Percentiles rank a stretch among this genome's conserved stretches.
Conservation (phyloP, 2,113 vertebrate genomes). For the Pteruthius melanotis region DNA sequence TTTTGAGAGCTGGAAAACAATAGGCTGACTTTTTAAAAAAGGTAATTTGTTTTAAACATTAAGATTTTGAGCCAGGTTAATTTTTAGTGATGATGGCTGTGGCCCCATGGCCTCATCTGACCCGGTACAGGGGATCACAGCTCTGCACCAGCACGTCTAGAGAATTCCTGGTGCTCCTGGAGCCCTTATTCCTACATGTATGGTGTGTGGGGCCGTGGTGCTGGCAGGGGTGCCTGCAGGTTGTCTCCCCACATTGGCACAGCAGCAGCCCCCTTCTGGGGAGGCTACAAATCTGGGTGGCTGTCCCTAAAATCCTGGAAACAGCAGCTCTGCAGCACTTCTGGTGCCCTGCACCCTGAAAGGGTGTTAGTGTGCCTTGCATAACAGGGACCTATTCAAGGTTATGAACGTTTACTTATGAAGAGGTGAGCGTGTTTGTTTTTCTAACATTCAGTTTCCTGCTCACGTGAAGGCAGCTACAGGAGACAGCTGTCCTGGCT, state of each 20-base stretch:
- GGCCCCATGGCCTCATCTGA: not conserved
- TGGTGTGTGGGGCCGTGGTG: fast-evolving
- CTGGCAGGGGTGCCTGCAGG: not conserved
- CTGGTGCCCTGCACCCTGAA: not conserved
- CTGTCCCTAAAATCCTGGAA: not conserved
- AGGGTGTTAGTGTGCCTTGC: not conserved
- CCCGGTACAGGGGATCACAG: fast-evolving
- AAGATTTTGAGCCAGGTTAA: not conserved
- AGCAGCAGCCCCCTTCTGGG: not conserved
- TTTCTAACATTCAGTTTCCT: not conserved
- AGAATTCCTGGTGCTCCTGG: not conserved
- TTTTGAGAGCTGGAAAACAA: not conserved
- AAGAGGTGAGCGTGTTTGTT: not conserved
- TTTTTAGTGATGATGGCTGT: not conserved
- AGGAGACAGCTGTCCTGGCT: not conserved
- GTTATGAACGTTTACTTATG: not conserved
- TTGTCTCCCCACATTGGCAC: not conserved
- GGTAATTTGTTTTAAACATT: not conserved
- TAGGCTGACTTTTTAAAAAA: not conserved
- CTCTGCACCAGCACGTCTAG: not conserved
- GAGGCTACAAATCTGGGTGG: fast-evolving
- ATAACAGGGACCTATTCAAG: not conserved
- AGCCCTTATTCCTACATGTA: not conserved
- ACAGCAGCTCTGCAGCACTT: not conserved
- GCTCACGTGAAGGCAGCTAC: not conserved